A percentile compares a stretch with the other conserved stretches of the same genome.
Evolutionary conservation across 2,888 invertebrate genomes (phyloP).

Genomic region (Coleophora flavipennella): DNA sequence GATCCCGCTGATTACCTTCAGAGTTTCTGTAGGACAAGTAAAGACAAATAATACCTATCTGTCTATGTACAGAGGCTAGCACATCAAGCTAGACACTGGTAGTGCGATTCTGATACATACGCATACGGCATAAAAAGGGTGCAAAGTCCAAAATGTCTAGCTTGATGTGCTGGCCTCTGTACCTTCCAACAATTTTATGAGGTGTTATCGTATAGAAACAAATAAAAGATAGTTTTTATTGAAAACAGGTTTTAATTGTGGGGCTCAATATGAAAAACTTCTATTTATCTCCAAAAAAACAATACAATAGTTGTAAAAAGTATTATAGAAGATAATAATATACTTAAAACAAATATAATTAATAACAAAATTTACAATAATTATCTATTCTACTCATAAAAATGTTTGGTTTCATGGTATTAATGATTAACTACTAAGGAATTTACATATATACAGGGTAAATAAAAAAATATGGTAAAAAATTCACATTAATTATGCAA

Average conservation of each 20-base stretch:
- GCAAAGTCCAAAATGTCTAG: no score
- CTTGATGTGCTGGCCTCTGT: no score
- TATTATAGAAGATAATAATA: slow-evolving; percentile 13
- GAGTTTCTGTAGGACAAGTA: slow-evolving; percentile 7
- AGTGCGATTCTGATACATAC: no score
- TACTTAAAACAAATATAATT: slow-evolving; percentile 42
- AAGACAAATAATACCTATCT: no score
- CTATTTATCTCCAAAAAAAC: slow-evolving; percentile 48
- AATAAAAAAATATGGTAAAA: slow-evolving; percentile 56
- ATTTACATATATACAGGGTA: slow-evolving; percentile 69
- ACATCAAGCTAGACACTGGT: no score
- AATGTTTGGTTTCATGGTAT: slow-evolving; percentile 71
- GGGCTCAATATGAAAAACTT: slow-evolving; percentile 54
- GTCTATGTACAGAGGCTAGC: not conserved
- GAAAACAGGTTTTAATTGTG: slow-evolving; percentile 66
- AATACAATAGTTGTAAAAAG: slow-evolving; percentile 45
- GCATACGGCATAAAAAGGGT: no score
- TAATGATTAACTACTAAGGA: slow-evolving; percentile 59
- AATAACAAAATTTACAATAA: slow-evolving; percentile 63
- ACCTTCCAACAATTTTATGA: no score
- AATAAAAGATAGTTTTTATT: slow-evolving; percentile 30
- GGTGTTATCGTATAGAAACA: not conserved
- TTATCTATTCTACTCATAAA: slow-evolving; percentile 41
- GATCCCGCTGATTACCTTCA: slow-evolving; percentile 42
- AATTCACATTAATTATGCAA: slow-evolving; percentile 19